These are phyloP conservation scores for Malurus leucopterus DNA, from an alignment of 2,797 vertebrate genomes.

Conservation along the genomic window DNA sequence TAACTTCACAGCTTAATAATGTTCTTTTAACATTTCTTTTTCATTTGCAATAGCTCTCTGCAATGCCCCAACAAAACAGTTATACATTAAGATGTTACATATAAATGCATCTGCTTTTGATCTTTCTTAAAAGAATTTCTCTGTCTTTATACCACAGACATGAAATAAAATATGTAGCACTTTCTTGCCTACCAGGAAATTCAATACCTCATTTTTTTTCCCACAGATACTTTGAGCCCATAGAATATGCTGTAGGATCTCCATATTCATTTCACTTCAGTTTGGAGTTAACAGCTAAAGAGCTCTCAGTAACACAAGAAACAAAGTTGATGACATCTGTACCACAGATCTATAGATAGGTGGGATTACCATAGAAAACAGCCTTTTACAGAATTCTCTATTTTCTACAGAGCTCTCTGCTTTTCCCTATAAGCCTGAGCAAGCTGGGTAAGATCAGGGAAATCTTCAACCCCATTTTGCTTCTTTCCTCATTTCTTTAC, in stretches of 20 bases:
- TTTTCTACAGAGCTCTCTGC: background rate
- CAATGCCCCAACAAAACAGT: background rate
- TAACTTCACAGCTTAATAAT: conserved; percentile 18
- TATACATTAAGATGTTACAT: background rate
- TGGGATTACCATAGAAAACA: background rate
- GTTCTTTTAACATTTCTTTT: conserved; percentile 15
- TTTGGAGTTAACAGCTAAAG: background rate
- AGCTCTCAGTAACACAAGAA: background rate
- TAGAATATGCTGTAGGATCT: background rate
- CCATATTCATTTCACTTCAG: background rate
- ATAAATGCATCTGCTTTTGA: background rate
- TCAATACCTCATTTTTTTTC: background rate
- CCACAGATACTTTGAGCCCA: background rate
- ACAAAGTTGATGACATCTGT: background rate
- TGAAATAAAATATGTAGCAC: background rate
- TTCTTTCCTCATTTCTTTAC: background rate
- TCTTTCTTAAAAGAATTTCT: background rate
- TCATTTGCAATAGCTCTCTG: background rate
- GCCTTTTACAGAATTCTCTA: background rate
- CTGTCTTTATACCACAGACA: background rate
- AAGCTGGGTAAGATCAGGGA: background rate
- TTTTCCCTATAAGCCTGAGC: background rate
- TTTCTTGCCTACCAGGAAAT: background rate
- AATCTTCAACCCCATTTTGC: background rate
- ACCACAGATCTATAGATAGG: background rate